Evolutionary conservation across 2,113 vertebrate species (phyloP).

Genomic region (Ciconia stormi): DNA sequence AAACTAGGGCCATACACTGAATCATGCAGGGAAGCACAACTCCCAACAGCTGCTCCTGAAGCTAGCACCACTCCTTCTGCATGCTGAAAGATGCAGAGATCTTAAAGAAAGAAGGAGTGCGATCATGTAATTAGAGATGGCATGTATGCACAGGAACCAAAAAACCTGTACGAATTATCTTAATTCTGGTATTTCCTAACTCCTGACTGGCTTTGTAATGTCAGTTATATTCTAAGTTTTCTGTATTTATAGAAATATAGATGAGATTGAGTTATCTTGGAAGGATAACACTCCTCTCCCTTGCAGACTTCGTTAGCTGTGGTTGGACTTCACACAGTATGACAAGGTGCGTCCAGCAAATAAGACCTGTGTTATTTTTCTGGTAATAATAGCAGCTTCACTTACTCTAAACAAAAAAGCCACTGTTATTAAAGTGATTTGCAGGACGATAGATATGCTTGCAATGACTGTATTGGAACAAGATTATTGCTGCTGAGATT

Average conservation of each 20-base stretch:
- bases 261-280: background rate
- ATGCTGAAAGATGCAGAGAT: background rate
- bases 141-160: background rate
- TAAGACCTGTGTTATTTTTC: background rate
- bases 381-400: background rate
- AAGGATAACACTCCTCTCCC: background rate
- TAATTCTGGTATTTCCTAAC: background rate
- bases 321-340: background rate
- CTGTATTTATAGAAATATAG: background rate
- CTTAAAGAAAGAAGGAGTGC: background rate
- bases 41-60: background rate
- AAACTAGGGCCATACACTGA: background rate
- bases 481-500: background rate
- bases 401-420: background rate
- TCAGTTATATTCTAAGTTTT: background rate
- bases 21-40: background rate
- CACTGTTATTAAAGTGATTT: background rate
- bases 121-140: background rate
- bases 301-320: background rate
- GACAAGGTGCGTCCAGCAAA: background rate
- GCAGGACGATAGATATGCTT: background rate
- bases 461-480: background rate
- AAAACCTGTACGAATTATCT: background rate
- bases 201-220: background rate
- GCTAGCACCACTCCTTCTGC: background rate